Evolutionary conservation across 1,140 invertebrate genomes (phyloP).

Genomic region (Brachionus rubens): DNA sequence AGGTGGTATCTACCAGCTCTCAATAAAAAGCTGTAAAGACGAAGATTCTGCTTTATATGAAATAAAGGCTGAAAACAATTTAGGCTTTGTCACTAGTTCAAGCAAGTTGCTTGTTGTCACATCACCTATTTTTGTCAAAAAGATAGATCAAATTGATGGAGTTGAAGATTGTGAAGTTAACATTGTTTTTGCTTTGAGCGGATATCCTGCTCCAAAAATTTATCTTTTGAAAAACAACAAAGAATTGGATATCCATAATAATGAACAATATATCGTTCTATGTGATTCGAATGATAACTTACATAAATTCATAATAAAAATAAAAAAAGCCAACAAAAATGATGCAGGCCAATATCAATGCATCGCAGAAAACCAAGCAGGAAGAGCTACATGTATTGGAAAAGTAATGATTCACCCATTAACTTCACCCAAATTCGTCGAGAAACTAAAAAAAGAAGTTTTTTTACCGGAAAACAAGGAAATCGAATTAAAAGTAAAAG

Average conservation of each 20-base stretch:
- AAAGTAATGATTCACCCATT: slow-evolving; percentile 53
- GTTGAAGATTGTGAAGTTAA: background rate
- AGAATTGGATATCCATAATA: background rate
- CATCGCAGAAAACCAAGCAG: slow-evolving; percentile 79
- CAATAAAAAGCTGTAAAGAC: slow-evolving; percentile 76
- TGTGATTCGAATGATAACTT: background rate
- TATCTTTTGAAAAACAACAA: slow-evolving; percentile 9
- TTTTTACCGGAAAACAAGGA: background rate
- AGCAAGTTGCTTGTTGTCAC: slow-evolving; percentile 51
- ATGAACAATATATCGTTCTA: no score
- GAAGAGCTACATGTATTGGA: slow-evolving; percentile 70
- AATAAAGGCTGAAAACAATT: slow-evolving; percentile 79
- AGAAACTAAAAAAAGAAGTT: background rate
- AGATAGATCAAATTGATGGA: slow-evolving; percentile 23
- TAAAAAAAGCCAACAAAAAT: slow-evolving; percentile 71
- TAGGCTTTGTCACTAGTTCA: slow-evolving; percentile 74
- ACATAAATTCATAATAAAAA: slow-evolving; percentile 61
- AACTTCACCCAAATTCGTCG: background rate
- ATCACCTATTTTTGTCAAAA: slow-evolving; percentile 46
- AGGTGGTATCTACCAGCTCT: slow-evolving; percentile 60
- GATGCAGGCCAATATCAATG: slow-evolving; percentile 87
- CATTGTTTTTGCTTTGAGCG: slow-evolving; percentile 14
- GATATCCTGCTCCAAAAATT: slow-evolving; percentile 24
- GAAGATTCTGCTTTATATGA: slow-evolving; percentile 81
- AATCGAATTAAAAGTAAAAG: background rate